These are phyloP conservation scores for Montipora efflorescens DNA, from an alignment of 64 coral and sea anemone genomes.

Conservation along the genomic window DNA sequence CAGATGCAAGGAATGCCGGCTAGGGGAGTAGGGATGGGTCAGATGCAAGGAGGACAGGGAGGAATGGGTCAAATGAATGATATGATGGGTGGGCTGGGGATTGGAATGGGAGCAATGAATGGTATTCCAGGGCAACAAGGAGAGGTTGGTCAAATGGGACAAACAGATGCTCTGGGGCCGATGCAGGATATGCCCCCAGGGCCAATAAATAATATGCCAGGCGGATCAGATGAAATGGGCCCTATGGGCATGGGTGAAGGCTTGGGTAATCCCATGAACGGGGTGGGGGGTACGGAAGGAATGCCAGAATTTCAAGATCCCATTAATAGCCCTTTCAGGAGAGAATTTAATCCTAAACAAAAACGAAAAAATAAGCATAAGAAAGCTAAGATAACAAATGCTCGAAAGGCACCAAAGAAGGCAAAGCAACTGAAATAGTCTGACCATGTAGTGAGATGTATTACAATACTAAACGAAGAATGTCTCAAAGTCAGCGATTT, in stretches of 20 bases:
- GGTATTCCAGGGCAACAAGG: background rate
- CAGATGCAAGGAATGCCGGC: background rate
- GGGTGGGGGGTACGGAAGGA: slow-evolving; percentile 7
- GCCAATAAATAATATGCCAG: background rate
- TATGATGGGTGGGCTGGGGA: background rate
- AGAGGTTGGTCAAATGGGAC: background rate
- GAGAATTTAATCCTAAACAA: background rate
- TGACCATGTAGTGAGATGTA: background rate
- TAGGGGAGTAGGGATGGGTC: background rate
- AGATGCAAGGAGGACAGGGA: background rate
- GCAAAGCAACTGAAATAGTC: background rate
- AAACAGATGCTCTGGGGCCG: background rate
- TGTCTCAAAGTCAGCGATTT: background rate
- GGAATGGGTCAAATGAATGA: background rate
- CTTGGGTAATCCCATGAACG: background rate
- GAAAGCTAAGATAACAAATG: slow-evolving; percentile 28
- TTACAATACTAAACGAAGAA: no score
- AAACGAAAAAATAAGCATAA: background rate
- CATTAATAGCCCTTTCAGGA: slow-evolving; percentile 23
- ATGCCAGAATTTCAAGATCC: slow-evolving; percentile 21
- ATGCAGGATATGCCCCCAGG: background rate
- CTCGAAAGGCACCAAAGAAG: background rate
- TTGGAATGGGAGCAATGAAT: slow-evolving; percentile 17
- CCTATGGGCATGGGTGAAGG: background rate
- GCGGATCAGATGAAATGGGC: background rate